Conservation (phyloP, 2,113 vertebrate genomes). For the Turnix velox region DNA sequence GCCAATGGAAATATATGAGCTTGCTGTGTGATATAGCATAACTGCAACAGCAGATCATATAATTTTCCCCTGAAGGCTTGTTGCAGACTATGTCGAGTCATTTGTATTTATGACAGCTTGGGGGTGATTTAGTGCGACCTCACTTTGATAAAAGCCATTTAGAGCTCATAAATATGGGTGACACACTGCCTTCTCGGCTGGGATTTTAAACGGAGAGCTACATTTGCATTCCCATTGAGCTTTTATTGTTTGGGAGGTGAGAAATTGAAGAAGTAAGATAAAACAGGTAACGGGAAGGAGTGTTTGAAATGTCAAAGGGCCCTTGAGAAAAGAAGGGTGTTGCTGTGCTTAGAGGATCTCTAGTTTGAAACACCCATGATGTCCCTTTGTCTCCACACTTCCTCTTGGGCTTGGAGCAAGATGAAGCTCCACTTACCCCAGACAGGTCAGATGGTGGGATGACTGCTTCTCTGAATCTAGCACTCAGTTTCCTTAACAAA, state of each 20-base stretch:
- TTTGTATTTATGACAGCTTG: constrained; percentile 77
- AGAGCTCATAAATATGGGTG: constrained; percentile 77
- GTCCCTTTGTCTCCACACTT: background rate
- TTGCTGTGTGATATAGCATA: constrained; percentile 72
- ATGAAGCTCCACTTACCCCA: background rate
- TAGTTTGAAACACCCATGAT: background rate
- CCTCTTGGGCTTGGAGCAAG: background rate
- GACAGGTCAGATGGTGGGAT: accelerated
- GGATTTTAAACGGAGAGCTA: constrained; percentile 49
- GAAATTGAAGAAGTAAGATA: background rate
- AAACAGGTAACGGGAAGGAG: background rate
- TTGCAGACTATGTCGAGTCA: constrained; percentile 74
- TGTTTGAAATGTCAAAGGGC: background rate
- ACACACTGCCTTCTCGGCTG: constrained; percentile 56
- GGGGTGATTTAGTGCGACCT: constrained; percentile 74
- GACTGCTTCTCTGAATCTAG: background rate
- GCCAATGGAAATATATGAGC: constrained; percentile 72
- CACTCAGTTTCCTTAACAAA: background rate
- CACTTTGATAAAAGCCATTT: constrained; percentile 80
- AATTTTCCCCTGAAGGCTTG: constrained; percentile 75
- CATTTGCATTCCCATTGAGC: constrained; percentile 67
- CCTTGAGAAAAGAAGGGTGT: background rate
- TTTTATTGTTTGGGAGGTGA: constrained; percentile 56
- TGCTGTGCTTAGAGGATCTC: background rate
- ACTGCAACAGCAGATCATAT: constrained; percentile 73